Base-by-base conservation (phyloP, 2,888 invertebrate genomes). In the Cyrtodaria siliqua region DNA sequence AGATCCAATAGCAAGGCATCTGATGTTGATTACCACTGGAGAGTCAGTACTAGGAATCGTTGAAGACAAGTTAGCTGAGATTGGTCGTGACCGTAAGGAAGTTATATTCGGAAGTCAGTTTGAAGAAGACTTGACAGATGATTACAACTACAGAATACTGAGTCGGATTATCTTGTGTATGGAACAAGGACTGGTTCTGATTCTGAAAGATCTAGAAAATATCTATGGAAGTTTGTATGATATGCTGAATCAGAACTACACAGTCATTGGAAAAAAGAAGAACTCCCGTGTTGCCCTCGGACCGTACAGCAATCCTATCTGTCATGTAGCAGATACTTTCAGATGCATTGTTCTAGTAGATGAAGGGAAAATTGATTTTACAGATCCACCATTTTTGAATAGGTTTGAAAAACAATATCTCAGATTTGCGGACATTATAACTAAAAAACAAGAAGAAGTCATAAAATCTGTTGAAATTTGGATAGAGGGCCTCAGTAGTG, bases 381-480 rank as follows among this genome's bases (percentile, higher is more conserved):
- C 83, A 16, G 86, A 87, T 53, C 86, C 87, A 23, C 88, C 89
- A 9, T 86, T 89, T 70, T 62, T 89, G 18, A 89, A 89, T 50
- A 64, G 89, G 16, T 87, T 89, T 72, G 89, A 89, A 68, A 89
- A 89, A 24, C 89, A 89, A 44, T 82, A 86, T 63, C 74, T 92
- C 23, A 55, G 80, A 47, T 82, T 86, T 59, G 42, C 61, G 33
- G 86, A 86, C 52, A 69, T 79, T 14, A 47, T 87, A 6, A 42
- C 52, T 8, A n/a, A 16, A 0, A 50, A 70, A 14, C 71, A 84
- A 47, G 12, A 26, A 3, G 24, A 44, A 8, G 18, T 83, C 0
- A 63, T 76, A 0, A 9, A 52, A 1, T 53, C 60, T 18, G 12
- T 87, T 8, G 72, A 75, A 1, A 9, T 16, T 0, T 72, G 79